Evolutionary conservation across 2,888 invertebrate genomes (phyloP), one percentile per base, ranked within the genome.

Genomic region (Mythimna lalbum): DNA sequence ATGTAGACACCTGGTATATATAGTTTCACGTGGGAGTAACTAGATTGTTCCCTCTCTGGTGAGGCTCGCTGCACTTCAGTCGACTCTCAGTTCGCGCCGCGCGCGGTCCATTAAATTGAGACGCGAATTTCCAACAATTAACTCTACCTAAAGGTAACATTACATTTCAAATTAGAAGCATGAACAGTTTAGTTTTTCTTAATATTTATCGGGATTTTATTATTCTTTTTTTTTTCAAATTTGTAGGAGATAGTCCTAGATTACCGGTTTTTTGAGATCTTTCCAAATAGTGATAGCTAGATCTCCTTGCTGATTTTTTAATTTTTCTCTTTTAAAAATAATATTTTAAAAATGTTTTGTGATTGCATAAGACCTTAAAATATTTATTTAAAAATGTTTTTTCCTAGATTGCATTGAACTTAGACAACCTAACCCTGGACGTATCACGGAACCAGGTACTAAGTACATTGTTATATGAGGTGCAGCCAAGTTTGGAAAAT

Each of bases 371-470:
- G n/a, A n/a, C n/a, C n/a, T n/a, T n/a, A n/a, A n/a, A n/a, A n/a
- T 31, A 50, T n/a, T 36, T 70, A 10, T 21, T 33, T 39, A n/a
- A 4, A 19, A 56, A 43, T 43, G 21, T 56, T 57, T 74, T 57
- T 23, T 67, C 68, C 43, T 73, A 74, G 73, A 56, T 67, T 59
- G 23, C 50, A 17, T 73, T 59, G 43, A 50, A 61, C 27, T 27
- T 33, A 63, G 43, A 56, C 23, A 17, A 12, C 23, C 33, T 69
- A 27, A 43, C 19, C n/a, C 52, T 47, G 67, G 56, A 56, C 43
- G 17, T 62, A 52, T 33, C 61, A 36, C 39, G 17, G 4, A 36
- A 10, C 12, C 50, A 67, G 73, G 67, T 67, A 73, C 43, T 52
- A 49, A 66, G 33, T 55, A 33, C 17, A 69, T 60, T 55, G 53